These are phyloP conservation scores for Petrocephalus microphthalmus DNA, from an alignment of 2,113 vertebrate genomes.

Conservation along the genomic window DNA sequence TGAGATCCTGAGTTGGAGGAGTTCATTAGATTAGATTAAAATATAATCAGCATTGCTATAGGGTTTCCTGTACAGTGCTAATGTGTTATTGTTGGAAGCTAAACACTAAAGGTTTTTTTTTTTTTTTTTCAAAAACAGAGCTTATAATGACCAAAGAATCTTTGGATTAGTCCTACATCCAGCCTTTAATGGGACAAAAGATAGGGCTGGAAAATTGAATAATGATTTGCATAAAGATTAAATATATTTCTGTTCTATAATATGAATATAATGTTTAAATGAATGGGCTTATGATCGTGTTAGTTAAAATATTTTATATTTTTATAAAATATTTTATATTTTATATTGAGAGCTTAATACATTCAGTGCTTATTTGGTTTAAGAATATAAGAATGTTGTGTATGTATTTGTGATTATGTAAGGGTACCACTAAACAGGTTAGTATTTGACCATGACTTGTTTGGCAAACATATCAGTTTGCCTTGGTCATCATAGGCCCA, in stretches of 20 bases:
- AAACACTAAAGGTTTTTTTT: not conserved
- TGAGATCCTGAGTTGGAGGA: not conserved
- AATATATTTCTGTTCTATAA: not conserved
- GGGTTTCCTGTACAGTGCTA: not conserved
- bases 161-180: not conserved
- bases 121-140: not conserved
- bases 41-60: not conserved
- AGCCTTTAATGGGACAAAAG: not conserved
- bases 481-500: not conserved
- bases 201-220: not conserved
- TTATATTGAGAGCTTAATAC: not conserved
- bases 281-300: not conserved
- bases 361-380: not conserved
- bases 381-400: not conserved
- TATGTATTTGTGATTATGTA: not conserved
- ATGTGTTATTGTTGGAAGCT: not conserved
- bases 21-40: not conserved
- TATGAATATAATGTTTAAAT: not conserved
- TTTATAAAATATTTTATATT: too few relatives aligned
- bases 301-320: not conserved
- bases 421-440: not conserved
- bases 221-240: not conserved
- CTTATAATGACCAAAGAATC: not conserved
- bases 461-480: not conserved
- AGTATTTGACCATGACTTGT: not conserved